phyloP scores from a whole-genome alignment of 2,888 invertebrate species.

The Chymomyza caudatula region DNA sequence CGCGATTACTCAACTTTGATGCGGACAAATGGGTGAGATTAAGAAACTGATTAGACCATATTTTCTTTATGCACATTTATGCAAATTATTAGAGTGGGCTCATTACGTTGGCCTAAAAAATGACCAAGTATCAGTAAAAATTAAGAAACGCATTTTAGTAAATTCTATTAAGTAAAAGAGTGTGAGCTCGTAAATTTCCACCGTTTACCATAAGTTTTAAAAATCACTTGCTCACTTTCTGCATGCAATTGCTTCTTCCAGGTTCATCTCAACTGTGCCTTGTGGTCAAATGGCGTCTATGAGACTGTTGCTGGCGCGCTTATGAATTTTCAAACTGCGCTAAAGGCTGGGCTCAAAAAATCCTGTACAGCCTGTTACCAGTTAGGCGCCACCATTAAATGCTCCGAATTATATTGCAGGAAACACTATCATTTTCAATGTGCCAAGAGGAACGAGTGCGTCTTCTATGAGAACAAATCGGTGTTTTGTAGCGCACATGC shows the following conservation, averaged over 20 bases:
- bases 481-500: conserved; percentile 93
- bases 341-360: conserved; percentile 88
- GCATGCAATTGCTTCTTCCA: conserved; percentile 31
- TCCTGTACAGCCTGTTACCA: conserved; percentile 91
- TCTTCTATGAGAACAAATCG: conserved; percentile 98
- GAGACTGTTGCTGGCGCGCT: conserved; percentile 97
- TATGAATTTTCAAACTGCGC: conserved; percentile 94
- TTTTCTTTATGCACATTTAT: too few relatives aligned
- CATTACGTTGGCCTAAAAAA: too few relatives aligned
- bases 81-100: too few relatives aligned
- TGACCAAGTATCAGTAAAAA: too few relatives aligned
- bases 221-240: too few relatives aligned
- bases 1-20: conserved; percentile 95
- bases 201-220: too few relatives aligned
- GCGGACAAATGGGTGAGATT: conserved; percentile 95
- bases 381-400: conserved; percentile 95
- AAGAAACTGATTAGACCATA: too few relatives aligned
- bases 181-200: too few relatives aligned
- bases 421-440: conserved; percentile 96
- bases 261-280: conserved; percentile 96
- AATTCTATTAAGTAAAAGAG: too few relatives aligned
- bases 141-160: too few relatives aligned
- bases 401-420: conserved; percentile 95
- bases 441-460: conserved; percentile 94
- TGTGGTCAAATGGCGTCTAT: conserved; percentile 98